Base-by-base conservation (phyloP, 2,888 invertebrate species). In the Coelinius sp. region DNA sequence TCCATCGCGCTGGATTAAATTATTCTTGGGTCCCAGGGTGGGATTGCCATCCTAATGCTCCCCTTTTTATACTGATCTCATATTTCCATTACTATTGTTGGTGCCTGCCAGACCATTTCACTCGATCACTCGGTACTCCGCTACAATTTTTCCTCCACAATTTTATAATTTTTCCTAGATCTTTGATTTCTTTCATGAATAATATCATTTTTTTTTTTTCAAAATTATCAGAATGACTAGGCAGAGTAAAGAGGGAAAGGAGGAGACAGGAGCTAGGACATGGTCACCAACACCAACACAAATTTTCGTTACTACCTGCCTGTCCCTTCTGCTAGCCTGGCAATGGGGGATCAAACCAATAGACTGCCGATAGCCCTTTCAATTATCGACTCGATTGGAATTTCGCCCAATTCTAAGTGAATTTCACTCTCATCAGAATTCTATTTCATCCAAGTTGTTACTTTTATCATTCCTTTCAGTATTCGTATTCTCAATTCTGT, bases 311-410 rank as follows among this genome's bases (percentile, higher is more conserved):
- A 80, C 80, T 68, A 87, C 86, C 80, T 76, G 79, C 78, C 68
- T 68, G 70, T 46, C 73, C 72, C 78, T 86, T 74, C 84, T 86
- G 85, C 66, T 85, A 81, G 81, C 86, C 86, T 86, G 85, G 79
- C 79, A 84, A 66, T 71, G 71, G 75, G 83, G 86, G 85, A 86
- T 87, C 86, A 82, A 86, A 85, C 86, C 86, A 85, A 87, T 86
- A 86, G 85, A 86, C 85, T 86, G 80, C 85, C 86, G 83, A 86
- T 87, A 86, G 85, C 84, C 84, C 82, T 84, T 85, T 79, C 81
- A 83, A 84, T 84, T 83, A 85, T 86, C 80, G 83, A 80, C 78
- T 78, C 81, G 82, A 86, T 86, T 82, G 82, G 81, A 78, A 81
- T 70, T 46, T 20, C 22, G 5, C 27, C 44, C 27, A 20, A 14